phyloP scores from a whole-genome alignment of 2,888 invertebrate species.

The Spodoptera exigua region DNA sequence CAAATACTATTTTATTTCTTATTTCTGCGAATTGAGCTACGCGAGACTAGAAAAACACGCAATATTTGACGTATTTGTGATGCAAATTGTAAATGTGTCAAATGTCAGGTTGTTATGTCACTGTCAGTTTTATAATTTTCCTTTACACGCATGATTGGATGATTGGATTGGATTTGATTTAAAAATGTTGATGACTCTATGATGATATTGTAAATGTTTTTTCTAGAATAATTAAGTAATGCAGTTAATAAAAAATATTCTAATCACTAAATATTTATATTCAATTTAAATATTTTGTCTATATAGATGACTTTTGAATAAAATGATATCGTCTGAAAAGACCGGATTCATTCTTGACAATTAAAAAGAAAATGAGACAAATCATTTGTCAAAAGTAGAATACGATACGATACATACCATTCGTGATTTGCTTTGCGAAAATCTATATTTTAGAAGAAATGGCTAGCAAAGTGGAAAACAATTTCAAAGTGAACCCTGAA shows the following conservation, averaged over 20 bases:
- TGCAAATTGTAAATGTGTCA: too few relatives aligned
- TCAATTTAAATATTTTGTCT: too few relatives aligned
- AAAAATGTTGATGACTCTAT: too few relatives aligned
- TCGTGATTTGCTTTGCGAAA: conserved; percentile 43
- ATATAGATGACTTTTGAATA: too few relatives aligned
- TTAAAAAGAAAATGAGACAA: conserved; percentile 29
- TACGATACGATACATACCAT: conserved; percentile 46
- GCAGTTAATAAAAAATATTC: too few relatives aligned
- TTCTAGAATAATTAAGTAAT: too few relatives aligned
- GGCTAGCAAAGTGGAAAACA: conserved; percentile 73
- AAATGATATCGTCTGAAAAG: conserved; percentile 25
- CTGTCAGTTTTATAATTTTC: too few relatives aligned
- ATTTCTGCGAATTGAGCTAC: conserved; percentile 9
- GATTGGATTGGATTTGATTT: too few relatives aligned
- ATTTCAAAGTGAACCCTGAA: conserved; percentile 77
- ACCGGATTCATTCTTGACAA: background rate
- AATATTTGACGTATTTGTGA: conserved; percentile 24
- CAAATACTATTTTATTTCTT: conserved; percentile 34
- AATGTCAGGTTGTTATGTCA: conserved; percentile 12
- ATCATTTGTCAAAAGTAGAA: conserved; percentile 43
- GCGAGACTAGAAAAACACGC: conserved; percentile 31
- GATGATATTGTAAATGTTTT: too few relatives aligned
- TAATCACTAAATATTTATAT: too few relatives aligned
- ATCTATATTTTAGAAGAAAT: conserved; percentile 60
- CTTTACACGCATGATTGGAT: too few relatives aligned